These are phyloP conservation scores for Physocephala rufipes DNA, from an alignment of 2,888 invertebrate genomes.

Conservation along the genomic window DNA sequence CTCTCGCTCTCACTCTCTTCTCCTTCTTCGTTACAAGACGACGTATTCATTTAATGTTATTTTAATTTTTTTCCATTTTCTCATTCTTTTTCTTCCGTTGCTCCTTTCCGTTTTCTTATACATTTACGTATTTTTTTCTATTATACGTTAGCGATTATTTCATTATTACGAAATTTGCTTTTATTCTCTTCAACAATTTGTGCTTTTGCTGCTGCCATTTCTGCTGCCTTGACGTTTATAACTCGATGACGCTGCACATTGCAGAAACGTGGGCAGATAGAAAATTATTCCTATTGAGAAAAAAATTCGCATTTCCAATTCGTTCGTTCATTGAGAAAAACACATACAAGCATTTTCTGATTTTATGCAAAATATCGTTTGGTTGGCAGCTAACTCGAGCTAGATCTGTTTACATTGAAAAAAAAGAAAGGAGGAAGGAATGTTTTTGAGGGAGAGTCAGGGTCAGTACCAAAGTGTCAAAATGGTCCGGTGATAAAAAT, in stretches of 20 bases:
- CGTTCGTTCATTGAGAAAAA: constrained; percentile 26
- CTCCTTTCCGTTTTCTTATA: no score
- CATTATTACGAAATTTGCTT: constrained; percentile 14
- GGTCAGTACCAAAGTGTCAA: background rate
- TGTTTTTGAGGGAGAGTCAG: background rate
- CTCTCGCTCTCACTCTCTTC: background rate
- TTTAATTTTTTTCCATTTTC: no score
- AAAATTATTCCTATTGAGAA: constrained; percentile 20
- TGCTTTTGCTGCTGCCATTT: background rate
- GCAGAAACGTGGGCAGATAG: constrained; percentile 13
- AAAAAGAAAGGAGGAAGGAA: no score
- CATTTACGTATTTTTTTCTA: background rate
- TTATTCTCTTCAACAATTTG: background rate
- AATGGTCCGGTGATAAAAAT: background rate
- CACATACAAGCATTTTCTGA: background rate
- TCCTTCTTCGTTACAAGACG: background rate
- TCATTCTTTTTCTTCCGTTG: no score
- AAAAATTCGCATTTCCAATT: constrained; percentile 22
- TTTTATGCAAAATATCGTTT: background rate
- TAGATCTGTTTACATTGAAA: no score
- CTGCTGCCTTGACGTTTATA: no score
- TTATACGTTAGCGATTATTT: constrained; percentile 11
- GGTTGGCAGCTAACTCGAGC: background rate
- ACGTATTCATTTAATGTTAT: no score
- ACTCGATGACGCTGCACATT: background rate